These are phyloP conservation scores for Beris morrisii DNA, from an alignment of 2,888 invertebrate genomes.

Conservation along the genomic window DNA sequence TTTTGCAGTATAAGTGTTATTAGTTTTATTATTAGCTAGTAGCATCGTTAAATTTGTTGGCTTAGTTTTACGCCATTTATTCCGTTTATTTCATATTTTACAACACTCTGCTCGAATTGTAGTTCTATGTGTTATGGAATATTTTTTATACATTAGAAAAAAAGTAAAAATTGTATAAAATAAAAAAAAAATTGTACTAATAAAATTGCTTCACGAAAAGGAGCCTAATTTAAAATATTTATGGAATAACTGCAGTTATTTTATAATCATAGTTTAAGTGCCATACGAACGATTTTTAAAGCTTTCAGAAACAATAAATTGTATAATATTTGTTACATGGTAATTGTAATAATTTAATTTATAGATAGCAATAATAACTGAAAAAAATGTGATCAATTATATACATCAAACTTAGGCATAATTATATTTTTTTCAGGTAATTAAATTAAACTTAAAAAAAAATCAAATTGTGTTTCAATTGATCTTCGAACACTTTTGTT, in stretches of 20 bases:
- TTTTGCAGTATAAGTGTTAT: neutral
- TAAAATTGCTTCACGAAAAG: neutral
- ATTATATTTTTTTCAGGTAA: too few species aligned
- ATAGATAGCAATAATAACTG: slow-evolving; percentile 14
- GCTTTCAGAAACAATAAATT: slow-evolving; percentile 33
- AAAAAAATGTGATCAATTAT: slow-evolving; percentile 25
- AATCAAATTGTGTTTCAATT: too few species aligned
- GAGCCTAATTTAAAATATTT: neutral
- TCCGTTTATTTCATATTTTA: neutral
- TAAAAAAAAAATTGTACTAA: neutral
- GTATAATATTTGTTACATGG: slow-evolving; percentile 11
- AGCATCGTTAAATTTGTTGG: neutral
- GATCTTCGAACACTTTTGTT: too few species aligned
- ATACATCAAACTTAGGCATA: slow-evolving; percentile 1
- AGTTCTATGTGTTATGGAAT: neutral
- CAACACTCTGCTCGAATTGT: neutral
- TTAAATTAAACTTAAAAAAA: too few species aligned
- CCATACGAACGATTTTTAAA: slow-evolving; percentile 38
- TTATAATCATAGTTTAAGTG: slow-evolving; percentile 35
- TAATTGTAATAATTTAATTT: slow-evolving; percentile 26
- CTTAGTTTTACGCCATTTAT: neutral
- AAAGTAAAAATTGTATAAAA: neutral
- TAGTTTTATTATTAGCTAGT: neutral
- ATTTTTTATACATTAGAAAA: neutral
- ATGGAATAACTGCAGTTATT: slow-evolving; percentile 34